Evolutionary conservation across 2,888 invertebrate species (phyloP), one percentile per base, ranked within the genome.

Genomic region (Nomada flava): DNA sequence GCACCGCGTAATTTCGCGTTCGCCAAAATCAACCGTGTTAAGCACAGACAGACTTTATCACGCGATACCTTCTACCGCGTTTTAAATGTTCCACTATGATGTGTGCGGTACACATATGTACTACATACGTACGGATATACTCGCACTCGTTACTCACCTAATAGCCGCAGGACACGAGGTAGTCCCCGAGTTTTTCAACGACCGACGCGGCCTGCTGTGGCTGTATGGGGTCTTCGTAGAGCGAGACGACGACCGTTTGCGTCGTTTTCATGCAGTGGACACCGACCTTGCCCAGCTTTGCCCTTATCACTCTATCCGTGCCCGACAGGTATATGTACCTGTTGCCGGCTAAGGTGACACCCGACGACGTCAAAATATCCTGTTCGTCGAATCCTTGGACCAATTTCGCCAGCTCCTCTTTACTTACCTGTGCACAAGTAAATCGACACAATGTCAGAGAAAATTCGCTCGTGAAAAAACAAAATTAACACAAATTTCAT

Each of bases 131-230:
- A 26, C 26, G 4, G 18, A 10, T 13, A 20, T 59, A 18, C 13
- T 2, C 15, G 26, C 57, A 78, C 23, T 20, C 57, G 4, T 4
- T 86, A 91, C 93, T 86, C 88, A 94, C 93, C 96, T 98, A 98
- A 97, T 98, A 98, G 96, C 98, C 98, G 96, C 98, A 98, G 96
- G 96, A 97, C 96, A 98, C 96, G 96, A 98, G 97, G 97, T 98
- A 98, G 95, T 98, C 98, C 96, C 98, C 98, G 96, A 98, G 96
- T 96, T 98, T 98, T 96, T 98, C 98, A 95, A 98, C 98, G 95
- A 98, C 98, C 92, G 98, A 98, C 95, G 98, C 98, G 94, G 98
- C 98, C 95, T 98, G 98, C 95, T 98, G 98, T 95, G 98, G 98
- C 95, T 98, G 98, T 95, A 98, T 98, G 94, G 98, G 98, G 95